Evolutionary conservation across 2,888 invertebrate genomes (phyloP).

Genomic region (Amphipyra tragopoginis): DNA sequence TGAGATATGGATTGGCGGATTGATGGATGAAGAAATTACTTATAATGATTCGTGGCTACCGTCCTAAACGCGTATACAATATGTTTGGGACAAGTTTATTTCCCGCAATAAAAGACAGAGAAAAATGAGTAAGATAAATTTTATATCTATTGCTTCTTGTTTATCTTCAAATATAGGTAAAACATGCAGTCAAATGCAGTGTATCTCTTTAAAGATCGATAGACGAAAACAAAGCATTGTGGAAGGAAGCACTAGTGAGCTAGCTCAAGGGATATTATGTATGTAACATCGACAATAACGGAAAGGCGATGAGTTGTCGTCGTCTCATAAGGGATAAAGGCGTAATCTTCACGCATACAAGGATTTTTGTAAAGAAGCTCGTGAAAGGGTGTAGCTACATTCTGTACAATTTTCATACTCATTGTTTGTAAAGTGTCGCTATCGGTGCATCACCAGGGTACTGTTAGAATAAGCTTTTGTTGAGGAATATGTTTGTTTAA

Average conservation of each 20-base stretch:
- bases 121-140: conserved; percentile 31
- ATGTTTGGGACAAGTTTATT: conserved; percentile 27
- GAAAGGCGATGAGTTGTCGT: conserved; percentile 34
- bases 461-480: conserved; percentile 65
- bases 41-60: conserved; percentile 35
- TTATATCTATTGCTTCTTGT: conserved; percentile 15
- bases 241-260: conserved; percentile 22
- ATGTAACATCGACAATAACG: conserved; percentile 29
- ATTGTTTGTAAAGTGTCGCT: conserved; percentile 51
- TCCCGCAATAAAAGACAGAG: conserved; percentile 18
- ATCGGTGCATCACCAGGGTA: conserved; percentile 56
- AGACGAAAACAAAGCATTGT: conserved; percentile 5
- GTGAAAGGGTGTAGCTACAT: conserved; percentile 24
- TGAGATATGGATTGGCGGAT: conserved; percentile 18
- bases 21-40: conserved; percentile 35
- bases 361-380: conserved; percentile 45
- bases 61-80: conserved; percentile 14
- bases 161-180: conserved; percentile 10
- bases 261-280: conserved; percentile 17
- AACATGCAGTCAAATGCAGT: background rate
- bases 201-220: conserved; percentile 9
- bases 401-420: conserved; percentile 44
- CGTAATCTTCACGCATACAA: conserved; percentile 33
- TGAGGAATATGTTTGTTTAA: conserved; percentile 64
- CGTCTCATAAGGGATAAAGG: conserved; percentile 43